A percentile compares a stretch with the other conserved stretches of the same genome.
Evolutionary conservation across 2,888 invertebrate genomes (phyloP).

Genomic region (Pseudococcus jackbeardsleyi): DNA sequence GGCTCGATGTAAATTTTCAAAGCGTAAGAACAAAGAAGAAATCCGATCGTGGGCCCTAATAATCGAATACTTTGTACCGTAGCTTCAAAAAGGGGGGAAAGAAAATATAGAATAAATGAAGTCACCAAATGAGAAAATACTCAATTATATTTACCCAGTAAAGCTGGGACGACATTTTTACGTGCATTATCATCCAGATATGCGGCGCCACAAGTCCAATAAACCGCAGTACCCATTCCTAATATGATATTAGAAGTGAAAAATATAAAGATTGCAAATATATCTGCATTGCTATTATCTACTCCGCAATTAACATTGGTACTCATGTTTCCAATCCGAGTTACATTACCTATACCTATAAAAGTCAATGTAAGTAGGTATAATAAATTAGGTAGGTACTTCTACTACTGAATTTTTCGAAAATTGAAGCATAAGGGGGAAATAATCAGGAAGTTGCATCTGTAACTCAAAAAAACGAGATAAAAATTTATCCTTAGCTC

Average conservation of each 20-base stretch:
- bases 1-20: slow-evolving; percentile 69
- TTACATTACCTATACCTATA: slow-evolving; percentile 44
- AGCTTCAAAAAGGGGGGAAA: slow-evolving; percentile 44
- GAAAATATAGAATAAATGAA: not conserved
- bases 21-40: slow-evolving; percentile 69
- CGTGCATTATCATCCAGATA: slow-evolving; percentile 70
- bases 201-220: slow-evolving; percentile 70
- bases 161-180: slow-evolving; percentile 68
- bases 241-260: slow-evolving; percentile 70
- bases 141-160: slow-evolving; percentile 67
- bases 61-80: slow-evolving; percentile 64
- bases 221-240: slow-evolving; percentile 70
- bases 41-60: slow-evolving; percentile 68
- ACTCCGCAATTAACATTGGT: slow-evolving; percentile 50
- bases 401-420: too few relatives aligned
- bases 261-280: slow-evolving; percentile 67
- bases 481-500: too few relatives aligned
- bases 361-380: too few relatives aligned
- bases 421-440: too few relatives aligned
- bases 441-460: too few relatives aligned
- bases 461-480: too few relatives aligned
- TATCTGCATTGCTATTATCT: not conserved
- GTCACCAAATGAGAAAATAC: not conserved
- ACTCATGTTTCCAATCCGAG: slow-evolving; percentile 26
- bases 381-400: too few relatives aligned